Evolutionary conservation across 2,888 invertebrate species (phyloP).

Genomic region (Eupeodes latifasciatus): DNA sequence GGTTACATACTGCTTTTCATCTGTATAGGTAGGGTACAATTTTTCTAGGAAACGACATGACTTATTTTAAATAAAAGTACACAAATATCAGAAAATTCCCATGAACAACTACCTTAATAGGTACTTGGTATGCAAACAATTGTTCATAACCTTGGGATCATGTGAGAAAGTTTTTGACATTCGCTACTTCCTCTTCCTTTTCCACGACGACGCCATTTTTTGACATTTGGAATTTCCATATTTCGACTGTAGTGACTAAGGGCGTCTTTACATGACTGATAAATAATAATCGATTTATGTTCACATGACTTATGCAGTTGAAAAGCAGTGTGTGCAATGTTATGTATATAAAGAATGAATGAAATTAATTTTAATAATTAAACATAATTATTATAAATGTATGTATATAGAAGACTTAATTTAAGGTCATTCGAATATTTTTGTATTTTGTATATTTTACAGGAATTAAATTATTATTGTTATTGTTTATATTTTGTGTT

Average conservation of each 20-base stretch:
- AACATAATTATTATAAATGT: not conserved
- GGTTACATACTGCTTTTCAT: not conserved
- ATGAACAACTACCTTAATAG: no score
- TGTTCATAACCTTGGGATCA: no score
- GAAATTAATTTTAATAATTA: slow-evolving; percentile 3
- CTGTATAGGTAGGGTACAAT: not conserved
- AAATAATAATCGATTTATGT: not conserved
- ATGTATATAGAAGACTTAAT: slow-evolving; percentile 18
- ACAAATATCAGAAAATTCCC: no score
- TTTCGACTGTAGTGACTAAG: not conserved
- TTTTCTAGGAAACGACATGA: not conserved
- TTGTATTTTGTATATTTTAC: slow-evolving; percentile 40
- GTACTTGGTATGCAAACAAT: no score
- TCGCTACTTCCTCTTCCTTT: not conserved
- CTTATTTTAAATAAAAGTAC: not conserved
- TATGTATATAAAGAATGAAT: not conserved
- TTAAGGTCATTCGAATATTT: slow-evolving; percentile 25
- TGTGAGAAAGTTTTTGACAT: no score
- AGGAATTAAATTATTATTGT: slow-evolving; percentile 26
- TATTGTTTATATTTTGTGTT: slow-evolving; percentile 13
- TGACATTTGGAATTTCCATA: not conserved
- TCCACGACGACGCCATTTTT: no score
- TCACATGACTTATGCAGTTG: not conserved
- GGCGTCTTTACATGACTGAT: not conserved
- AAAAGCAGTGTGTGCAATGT: slow-evolving; percentile 1